These are phyloP conservation scores for Acomys russatus DNA, from an alignment of 2,797 vertebrate species.

Conservation along the genomic window DNA sequence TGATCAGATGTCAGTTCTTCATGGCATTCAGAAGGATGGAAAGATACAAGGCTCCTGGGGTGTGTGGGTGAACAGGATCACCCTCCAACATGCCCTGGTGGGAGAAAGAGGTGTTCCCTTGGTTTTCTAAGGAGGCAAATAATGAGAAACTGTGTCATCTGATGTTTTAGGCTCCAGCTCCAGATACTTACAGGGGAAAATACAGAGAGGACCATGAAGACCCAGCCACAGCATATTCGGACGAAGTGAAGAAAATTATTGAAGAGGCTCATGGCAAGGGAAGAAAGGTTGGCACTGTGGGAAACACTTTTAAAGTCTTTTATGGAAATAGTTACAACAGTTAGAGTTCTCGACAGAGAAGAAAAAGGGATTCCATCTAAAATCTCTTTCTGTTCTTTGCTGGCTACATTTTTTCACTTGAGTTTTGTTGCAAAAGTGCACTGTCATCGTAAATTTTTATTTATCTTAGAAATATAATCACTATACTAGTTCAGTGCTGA, in stretches of 20 bases:
- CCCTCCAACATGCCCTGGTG: neutral
- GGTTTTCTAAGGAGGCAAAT: neutral
- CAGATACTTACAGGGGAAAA: conserved; percentile 97
- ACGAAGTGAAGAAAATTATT: conserved; percentile 95
- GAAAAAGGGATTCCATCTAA: neutral
- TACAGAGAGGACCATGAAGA: conserved; percentile 94
- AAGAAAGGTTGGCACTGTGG: conserved; percentile 91
- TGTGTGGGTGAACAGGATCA: neutral
- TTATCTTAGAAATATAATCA: conserved; percentile 50
- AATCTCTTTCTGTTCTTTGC: conserved; percentile 23
- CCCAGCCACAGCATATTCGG: conserved; percentile 94
- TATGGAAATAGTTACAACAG: neutral
- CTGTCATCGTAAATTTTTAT: neutral
- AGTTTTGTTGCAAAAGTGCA: neutral
- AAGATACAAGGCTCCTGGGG: neutral
- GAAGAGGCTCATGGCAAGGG: conserved; percentile 90
- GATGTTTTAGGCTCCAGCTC: conserved; percentile 93
- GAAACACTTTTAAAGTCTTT: neutral
- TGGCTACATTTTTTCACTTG: conserved; percentile 3
- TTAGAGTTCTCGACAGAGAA: neutral
- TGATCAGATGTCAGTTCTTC: neutral
- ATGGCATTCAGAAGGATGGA: conserved; percentile 16
- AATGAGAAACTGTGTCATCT: neutral
- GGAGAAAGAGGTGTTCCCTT: neutral
- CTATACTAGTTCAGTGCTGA: neutral